phyloP scores from a whole-genome alignment of 2,888 invertebrate species.

The Andrena marginata region DNA sequence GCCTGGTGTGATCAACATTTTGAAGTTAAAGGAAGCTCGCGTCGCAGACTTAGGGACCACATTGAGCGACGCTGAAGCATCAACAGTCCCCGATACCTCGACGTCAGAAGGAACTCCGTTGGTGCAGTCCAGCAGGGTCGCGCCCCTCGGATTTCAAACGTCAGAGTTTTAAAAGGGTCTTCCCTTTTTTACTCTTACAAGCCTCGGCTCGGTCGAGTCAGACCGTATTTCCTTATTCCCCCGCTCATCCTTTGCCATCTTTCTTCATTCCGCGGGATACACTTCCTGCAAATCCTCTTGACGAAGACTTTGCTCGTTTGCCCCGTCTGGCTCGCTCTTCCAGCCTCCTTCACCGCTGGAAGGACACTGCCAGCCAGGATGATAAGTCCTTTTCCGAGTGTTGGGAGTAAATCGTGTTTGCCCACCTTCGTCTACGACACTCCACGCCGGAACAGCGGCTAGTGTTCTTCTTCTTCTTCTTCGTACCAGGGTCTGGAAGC shows the following conservation, averaged over 20 bases:
- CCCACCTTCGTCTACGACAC: slow-evolving; percentile 50
- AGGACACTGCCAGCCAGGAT: slow-evolving; percentile 49
- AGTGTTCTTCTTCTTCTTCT: slow-evolving; percentile 12
- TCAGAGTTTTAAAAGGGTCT: slow-evolving; percentile 51
- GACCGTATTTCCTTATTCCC: slow-evolving; percentile 65
- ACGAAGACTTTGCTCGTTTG: slow-evolving; percentile 70
- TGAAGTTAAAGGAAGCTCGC: not conserved
- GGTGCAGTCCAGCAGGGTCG: slow-evolving; percentile 2
- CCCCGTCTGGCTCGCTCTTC: slow-evolving; percentile 42
- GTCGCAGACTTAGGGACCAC: not conserved
- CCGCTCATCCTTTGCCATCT: slow-evolving; percentile 34
- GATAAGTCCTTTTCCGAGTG: slow-evolving; percentile 67
- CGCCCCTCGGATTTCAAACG: slow-evolving; percentile 39
- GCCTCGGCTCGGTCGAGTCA: slow-evolving; percentile 30
- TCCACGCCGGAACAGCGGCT: slow-evolving; percentile 36
- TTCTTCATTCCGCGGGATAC: slow-evolving; percentile 60
- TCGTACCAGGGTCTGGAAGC: slow-evolving; percentile 13
- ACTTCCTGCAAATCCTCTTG: slow-evolving; percentile 63
- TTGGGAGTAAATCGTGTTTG: slow-evolving; percentile 71
- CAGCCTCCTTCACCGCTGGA: slow-evolving; percentile 22
- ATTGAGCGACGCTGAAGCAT: slow-evolving; percentile 26
- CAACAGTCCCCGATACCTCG: slow-evolving; percentile 26
- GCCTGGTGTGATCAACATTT: not conserved
- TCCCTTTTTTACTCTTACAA: slow-evolving; percentile 34
- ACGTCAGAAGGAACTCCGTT: slow-evolving; percentile 16